Conservation (phyloP, 2,797 vertebrate genomes). For the Dicrostonyx torquatus region DNA sequence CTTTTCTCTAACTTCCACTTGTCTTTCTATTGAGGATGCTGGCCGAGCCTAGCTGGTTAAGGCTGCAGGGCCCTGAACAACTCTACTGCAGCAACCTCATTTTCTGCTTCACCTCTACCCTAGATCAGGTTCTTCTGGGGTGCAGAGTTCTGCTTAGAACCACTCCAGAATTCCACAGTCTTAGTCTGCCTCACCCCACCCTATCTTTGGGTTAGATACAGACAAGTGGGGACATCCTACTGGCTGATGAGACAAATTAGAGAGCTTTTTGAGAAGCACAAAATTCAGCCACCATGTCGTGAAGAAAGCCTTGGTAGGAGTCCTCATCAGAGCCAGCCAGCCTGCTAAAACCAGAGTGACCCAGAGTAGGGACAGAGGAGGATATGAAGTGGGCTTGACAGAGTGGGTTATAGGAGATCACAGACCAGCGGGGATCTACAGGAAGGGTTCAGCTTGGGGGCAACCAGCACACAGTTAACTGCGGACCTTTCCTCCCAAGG, state of each 20-base stretch:
- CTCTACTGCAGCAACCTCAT: neutral
- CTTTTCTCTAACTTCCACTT: neutral
- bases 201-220: neutral
- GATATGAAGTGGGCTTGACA: fast-evolving
- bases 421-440: neutral
- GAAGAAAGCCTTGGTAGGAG: neutral
- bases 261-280: neutral
- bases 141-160: neutral
- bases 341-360: neutral
- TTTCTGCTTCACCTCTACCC: neutral
- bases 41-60: neutral
- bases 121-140: neutral
- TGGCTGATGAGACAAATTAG: neutral
- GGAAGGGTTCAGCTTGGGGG: neutral
- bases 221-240: neutral
- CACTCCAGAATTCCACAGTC: neutral
- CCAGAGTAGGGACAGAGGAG: neutral
- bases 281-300: neutral
- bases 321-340: neutral
- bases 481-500: neutral
- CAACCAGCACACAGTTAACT: neutral
- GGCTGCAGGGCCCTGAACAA: neutral
- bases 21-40: neutral
- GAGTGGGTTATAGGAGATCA: neutral
- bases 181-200: neutral